phyloP scores from a whole-genome alignment of 2,797 vertebrate species.

The Kryptolebias ocellatus region DNA sequence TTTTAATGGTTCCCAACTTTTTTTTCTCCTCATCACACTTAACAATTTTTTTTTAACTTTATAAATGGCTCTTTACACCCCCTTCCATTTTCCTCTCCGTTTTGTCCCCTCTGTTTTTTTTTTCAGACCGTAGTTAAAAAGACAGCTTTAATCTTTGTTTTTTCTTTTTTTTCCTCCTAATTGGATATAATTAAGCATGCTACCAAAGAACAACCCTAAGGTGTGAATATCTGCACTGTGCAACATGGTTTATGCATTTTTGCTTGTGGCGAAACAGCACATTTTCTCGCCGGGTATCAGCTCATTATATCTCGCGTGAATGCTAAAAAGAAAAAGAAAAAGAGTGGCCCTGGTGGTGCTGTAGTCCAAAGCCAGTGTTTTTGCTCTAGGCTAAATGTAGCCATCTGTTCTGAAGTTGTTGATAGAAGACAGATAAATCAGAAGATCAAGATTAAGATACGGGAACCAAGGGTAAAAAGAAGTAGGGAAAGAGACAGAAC shows the following conservation, averaged over 20 bases:
- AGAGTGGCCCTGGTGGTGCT: conserved; percentile 62
- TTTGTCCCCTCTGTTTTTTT: conserved; percentile 9
- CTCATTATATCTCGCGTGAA: conserved; percentile 73
- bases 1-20: conserved; percentile 63
- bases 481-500: conserved; percentile 19
- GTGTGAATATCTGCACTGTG: conserved; percentile 67
- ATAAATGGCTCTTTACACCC: conserved; percentile 60
- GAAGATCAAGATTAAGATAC: conserved; percentile 72
- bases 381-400: conserved; percentile 74
- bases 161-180: conserved; percentile 47
- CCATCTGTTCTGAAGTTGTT: conserved; percentile 80
- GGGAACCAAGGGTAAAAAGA: conserved; percentile 8
- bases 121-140: conserved; percentile 48
- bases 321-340: conserved; percentile 30
- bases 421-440: conserved; percentile 70
- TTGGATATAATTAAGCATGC: conserved; percentile 67
- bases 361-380: conserved; percentile 77
- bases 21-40: conserved; percentile 49
- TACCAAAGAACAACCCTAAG: conserved; percentile 70
- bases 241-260: conserved; percentile 75
- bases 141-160: conserved; percentile 59
- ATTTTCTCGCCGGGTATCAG: conserved; percentile 69
- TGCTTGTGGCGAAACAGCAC: conserved; percentile 67
- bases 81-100: conserved; percentile 18
- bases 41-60: conserved; percentile 65